Evolutionary conservation across 2,113 vertebrate species (phyloP).

Genomic region (Neogobius melanostomus): DNA sequence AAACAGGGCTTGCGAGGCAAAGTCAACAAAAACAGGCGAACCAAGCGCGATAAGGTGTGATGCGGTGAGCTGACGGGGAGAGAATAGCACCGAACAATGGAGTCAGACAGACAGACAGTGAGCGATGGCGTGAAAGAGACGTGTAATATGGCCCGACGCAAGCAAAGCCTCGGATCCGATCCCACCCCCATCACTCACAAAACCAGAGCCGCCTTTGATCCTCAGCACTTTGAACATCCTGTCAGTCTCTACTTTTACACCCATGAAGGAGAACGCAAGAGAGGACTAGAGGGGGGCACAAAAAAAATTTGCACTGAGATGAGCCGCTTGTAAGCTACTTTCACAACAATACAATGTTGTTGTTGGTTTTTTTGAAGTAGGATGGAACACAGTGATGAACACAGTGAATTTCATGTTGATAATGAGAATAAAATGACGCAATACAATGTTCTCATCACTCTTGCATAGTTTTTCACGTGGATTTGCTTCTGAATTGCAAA

Average conservation of each 20-base stretch:
- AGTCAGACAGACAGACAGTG: slow-evolving; percentile 20
- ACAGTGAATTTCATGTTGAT: neutral
- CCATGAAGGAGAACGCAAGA: slow-evolving; percentile 36
- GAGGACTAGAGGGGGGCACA: neutral
- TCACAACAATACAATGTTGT: slow-evolving; percentile 10
- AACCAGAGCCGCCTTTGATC: slow-evolving; percentile 72
- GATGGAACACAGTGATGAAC: neutral
- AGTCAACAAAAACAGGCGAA: slow-evolving; percentile 13
- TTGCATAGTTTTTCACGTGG: neutral
- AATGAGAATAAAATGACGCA: neutral
- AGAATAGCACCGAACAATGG: slow-evolving; percentile 21
- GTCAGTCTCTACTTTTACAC: slow-evolving; percentile 67
- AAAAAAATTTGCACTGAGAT: slow-evolving; percentile 25
- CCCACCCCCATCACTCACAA: slow-evolving; percentile 57
- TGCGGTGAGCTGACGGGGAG: slow-evolving; percentile 24
- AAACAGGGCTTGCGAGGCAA: slow-evolving; percentile 21
- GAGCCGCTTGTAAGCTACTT: slow-evolving; percentile 48
- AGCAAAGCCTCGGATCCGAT: slow-evolving; percentile 59
- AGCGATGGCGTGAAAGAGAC: slow-evolving; percentile 26
- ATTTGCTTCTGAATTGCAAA: too few species aligned
- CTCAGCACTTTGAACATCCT: slow-evolving; percentile 76
- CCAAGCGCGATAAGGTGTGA: slow-evolving; percentile 15
- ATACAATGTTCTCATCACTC: neutral
- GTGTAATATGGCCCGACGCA: slow-evolving; percentile 54
- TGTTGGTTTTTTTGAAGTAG: slow-evolving; percentile 17